These are phyloP conservation scores for Saguinus midas DNA, from an alignment of 2,113 vertebrate genomes.

Conservation along the genomic window DNA sequence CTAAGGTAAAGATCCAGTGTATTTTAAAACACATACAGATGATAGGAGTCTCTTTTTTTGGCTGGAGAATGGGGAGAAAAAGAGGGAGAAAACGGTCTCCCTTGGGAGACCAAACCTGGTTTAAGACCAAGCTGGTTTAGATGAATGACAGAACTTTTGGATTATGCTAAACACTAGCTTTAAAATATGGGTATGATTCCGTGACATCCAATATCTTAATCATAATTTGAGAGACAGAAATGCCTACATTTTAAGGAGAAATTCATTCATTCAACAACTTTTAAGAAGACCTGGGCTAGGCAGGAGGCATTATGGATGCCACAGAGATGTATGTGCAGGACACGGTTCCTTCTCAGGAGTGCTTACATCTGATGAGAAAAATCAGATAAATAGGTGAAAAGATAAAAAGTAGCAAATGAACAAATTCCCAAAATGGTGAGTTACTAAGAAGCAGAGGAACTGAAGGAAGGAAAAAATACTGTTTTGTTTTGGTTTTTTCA, in stretches of 20 bases:
- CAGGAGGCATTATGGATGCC: background rate
- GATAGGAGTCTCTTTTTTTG: background rate
- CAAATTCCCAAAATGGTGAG: background rate
- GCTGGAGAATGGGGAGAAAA: too few relatives aligned
- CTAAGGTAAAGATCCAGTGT: background rate
- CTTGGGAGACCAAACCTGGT: background rate
- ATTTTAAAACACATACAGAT: background rate
- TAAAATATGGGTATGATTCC: slow-evolving; percentile 43
- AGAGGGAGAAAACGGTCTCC: background rate
- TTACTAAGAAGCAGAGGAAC: background rate
- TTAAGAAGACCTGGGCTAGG: background rate
- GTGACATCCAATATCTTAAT: background rate
- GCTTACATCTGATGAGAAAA: background rate
- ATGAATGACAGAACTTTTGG: slow-evolving; percentile 21
- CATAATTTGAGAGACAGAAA: background rate
- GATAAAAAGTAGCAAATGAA: background rate
- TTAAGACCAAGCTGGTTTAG: background rate
- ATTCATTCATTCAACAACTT: slow-evolving; percentile 16
- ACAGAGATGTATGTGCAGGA: background rate
- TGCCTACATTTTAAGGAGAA: slow-evolving; percentile 13
- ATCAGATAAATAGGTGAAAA: background rate
- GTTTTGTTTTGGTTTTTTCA: background rate
- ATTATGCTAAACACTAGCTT: slow-evolving; percentile 4
- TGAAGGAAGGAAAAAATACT: background rate
- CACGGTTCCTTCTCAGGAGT: background rate